These are phyloP conservation scores for Diploptera punctata DNA, from an alignment of 2,888 invertebrate genomes.

Conservation along the genomic window DNA sequence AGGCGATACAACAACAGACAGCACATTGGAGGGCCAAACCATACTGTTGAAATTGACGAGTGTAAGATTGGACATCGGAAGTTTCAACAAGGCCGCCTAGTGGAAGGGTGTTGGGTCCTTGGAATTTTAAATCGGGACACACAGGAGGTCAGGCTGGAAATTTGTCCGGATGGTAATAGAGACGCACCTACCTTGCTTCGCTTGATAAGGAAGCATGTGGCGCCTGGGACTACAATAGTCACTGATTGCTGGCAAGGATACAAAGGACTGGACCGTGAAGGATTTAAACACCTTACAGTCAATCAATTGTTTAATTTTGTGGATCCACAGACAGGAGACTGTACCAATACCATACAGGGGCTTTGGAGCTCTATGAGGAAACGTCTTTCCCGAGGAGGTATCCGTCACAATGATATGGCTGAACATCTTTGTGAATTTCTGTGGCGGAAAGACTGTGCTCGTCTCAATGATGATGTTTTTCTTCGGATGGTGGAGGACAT, in stretches of 20 bases:
- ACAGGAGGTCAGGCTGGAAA: too few species aligned
- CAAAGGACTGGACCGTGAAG: neutral
- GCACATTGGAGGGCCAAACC: neutral
- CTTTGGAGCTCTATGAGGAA: neutral
- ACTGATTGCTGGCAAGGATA: neutral
- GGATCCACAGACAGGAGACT: neutral
- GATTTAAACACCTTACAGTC: neutral
- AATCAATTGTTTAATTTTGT: neutral
- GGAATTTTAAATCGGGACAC: too few species aligned
- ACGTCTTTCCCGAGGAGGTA: neutral
- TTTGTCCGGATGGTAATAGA: too few species aligned
- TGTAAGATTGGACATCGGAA: neutral
- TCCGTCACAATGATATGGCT: neutral
- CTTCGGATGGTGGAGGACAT: too few species aligned
- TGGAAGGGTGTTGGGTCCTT: neutral
- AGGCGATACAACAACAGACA: neutral
- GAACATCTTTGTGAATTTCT: neutral
- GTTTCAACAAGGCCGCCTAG: neutral
- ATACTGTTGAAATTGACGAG: too few species aligned
- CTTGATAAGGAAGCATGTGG: too few species aligned
- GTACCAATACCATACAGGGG: neutral
- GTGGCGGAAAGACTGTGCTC: neutral
- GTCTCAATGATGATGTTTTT: neutral
- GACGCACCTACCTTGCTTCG: too few species aligned
- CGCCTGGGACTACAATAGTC: neutral